A percentile compares a stretch with the other conserved stretches of the same genome.
phyloP scores from a whole-genome alignment of 1,140 invertebrate genomes.

The Brachionus plicatilis region DNA sequence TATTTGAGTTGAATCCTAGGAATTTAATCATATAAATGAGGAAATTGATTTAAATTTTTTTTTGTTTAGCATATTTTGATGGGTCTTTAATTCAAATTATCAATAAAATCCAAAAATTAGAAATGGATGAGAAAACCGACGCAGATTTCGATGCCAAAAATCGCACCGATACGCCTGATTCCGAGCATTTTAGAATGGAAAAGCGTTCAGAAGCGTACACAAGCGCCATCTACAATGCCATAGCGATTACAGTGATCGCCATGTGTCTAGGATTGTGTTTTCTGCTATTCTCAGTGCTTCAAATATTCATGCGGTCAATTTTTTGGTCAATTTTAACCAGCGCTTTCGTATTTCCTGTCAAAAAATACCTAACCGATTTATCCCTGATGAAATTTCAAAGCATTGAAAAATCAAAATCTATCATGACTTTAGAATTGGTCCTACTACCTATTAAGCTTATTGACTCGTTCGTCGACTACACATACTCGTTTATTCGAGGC shows the following conservation, averaged over 20 bases:
- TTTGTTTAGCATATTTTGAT: not conserved
- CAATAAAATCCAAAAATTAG: not conserved
- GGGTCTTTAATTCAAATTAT: not conserved
- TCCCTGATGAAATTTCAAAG: not conserved
- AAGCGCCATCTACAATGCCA: not conserved
- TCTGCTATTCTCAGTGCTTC: constrained; percentile 58
- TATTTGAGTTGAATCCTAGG: not conserved
- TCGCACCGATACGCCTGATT: not conserved
- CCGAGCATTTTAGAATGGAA: not conserved
- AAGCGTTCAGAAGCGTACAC: not conserved
- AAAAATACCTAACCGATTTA: constrained; percentile 65
- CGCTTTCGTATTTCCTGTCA: constrained; percentile 80
- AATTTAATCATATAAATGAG: not conserved
- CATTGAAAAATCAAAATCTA: not conserved
- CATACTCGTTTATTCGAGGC: not conserved
- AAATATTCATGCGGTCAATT: constrained; percentile 82
- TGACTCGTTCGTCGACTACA: not conserved
- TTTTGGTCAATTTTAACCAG: constrained; percentile 88
- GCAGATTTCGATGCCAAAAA: not conserved
- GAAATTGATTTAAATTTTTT: not conserved
- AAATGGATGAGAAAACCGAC: not conserved
- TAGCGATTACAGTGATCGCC: constrained; percentile 6
- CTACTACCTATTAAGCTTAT: constrained; percentile 12
- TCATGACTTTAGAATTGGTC: not conserved
- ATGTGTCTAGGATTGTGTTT: not conserved